phyloP scores from a whole-genome alignment of 2,797 vertebrate species.

The Fistularia commersonii region DNA sequence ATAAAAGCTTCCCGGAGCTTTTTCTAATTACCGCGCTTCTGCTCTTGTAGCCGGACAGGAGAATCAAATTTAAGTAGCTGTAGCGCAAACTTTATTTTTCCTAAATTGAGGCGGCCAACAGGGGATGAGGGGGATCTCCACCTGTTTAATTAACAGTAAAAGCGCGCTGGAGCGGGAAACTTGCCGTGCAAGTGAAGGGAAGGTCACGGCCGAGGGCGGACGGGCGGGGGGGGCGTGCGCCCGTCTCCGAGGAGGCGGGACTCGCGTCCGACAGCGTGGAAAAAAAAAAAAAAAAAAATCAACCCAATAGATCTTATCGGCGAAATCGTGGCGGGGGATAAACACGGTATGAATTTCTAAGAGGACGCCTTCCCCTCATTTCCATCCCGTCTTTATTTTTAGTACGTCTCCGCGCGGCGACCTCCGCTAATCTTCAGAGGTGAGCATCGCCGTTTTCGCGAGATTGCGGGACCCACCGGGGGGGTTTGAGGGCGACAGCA shows the following conservation, averaged over 20 bases:
- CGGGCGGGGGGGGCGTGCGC: background rate
- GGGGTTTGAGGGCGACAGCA: slow-evolving; percentile 43
- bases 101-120: no score
- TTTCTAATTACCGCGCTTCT: slow-evolving; percentile 32
- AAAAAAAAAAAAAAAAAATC: slow-evolving; percentile 64
- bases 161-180: slow-evolving; percentile 18
- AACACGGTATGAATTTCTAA: slow-evolving; percentile 76
- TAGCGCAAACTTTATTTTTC: no score
- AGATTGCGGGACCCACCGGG: slow-evolving; percentile 48
- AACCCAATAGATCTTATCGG: slow-evolving; percentile 70
- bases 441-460: slow-evolving; percentile 56
- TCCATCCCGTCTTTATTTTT: slow-evolving; percentile 47
- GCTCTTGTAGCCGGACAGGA: slow-evolving; percentile 6
- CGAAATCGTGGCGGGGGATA: slow-evolving; percentile 64
- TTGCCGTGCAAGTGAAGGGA: slow-evolving; percentile 39
- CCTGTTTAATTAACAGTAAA: slow-evolving; percentile 34
- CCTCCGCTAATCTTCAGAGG: slow-evolving; percentile 74
- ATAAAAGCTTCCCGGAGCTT: slow-evolving; percentile 17
- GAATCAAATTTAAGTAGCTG: background rate
- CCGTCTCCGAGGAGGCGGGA: slow-evolving; percentile 40
- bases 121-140: no score
- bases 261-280: background rate
- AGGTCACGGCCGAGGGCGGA: slow-evolving; percentile 56
- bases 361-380: slow-evolving; percentile 46
- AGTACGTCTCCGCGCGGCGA: slow-evolving; percentile 59